Conservation (phyloP, 2,888 invertebrate genomes). For the Drosophila colorata region DNA sequence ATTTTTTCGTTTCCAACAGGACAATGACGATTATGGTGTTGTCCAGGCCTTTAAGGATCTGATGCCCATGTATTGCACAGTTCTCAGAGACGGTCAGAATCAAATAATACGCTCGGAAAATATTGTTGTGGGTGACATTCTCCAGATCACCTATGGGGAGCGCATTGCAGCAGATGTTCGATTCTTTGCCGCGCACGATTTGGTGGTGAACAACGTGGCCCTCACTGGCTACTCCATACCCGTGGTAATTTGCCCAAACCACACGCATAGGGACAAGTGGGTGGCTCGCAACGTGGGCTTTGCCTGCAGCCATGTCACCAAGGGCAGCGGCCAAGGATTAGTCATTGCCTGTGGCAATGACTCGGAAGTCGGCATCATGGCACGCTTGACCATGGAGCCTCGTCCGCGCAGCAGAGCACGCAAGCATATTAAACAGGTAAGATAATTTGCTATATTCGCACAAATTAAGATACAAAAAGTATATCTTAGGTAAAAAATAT, state of each 20-base stretch:
- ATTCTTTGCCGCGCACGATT: constrained; percentile 27
- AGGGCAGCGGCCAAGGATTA: constrained; percentile 49
- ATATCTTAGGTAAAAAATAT: too few species aligned
- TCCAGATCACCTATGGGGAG: constrained; percentile 50
- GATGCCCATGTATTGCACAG: constrained; percentile 64
- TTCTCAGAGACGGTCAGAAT: constrained; percentile 44
- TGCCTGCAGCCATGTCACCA: constrained; percentile 57
- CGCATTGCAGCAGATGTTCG: constrained; percentile 62
- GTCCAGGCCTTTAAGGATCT: constrained; percentile 36
- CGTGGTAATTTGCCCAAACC: constrained; percentile 23
- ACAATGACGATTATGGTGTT: constrained; percentile 36
- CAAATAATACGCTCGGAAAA: constrained; percentile 35
- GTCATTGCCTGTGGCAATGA: constrained; percentile 65
- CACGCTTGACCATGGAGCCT: constrained; percentile 16
- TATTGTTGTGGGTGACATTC: constrained; percentile 59
- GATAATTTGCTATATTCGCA: too few species aligned
- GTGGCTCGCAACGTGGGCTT: constrained; percentile 54
- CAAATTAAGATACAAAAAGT: too few species aligned
- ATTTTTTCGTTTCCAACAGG: constrained; percentile 24
- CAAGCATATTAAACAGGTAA: constrained; percentile 42
- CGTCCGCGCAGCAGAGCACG: constrained; percentile 29
- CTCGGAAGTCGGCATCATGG: constrained; percentile 50
- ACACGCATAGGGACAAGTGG: constrained; percentile 43
- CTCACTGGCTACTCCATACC: constrained; percentile 52
- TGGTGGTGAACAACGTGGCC: constrained; percentile 62